Evolutionary conservation across 2,113 vertebrate genomes (phyloP).

Genomic region (Corydoras sp.): DNA sequence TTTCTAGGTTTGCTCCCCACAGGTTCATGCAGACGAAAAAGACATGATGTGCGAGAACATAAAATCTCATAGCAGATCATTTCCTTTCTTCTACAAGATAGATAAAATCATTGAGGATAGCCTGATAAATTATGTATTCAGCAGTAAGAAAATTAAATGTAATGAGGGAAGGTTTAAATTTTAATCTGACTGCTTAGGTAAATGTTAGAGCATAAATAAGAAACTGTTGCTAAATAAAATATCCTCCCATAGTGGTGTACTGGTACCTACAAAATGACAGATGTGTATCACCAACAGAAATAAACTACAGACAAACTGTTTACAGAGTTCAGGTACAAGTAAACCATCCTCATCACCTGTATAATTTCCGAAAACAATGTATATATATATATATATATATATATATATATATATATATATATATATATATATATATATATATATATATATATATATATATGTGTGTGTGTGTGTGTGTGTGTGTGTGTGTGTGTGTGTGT

Average conservation of each 20-base stretch:
- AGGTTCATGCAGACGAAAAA: slow-evolving; percentile 37
- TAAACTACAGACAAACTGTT: slow-evolving; percentile 34
- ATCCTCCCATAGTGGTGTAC: slow-evolving; percentile 5
- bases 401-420: no score
- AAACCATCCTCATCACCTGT: slow-evolving; percentile 15
- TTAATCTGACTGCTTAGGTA: slow-evolving; percentile 52
- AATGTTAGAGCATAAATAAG: slow-evolving; percentile 41
- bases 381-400: background rate
- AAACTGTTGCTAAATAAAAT: slow-evolving; percentile 50
- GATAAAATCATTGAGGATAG: slow-evolving; percentile 60
- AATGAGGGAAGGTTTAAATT: slow-evolving; percentile 57
- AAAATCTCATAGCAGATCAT: slow-evolving; percentile 51
- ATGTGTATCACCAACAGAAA: slow-evolving; percentile 17
- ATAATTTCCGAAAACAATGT: slow-evolving; percentile 14
- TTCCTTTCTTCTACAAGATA: slow-evolving; percentile 51
- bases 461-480: no score
- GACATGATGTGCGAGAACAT: slow-evolving; percentile 3
- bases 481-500: no score
- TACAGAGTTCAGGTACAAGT: slow-evolving; percentile 20
- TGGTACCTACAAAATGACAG: slow-evolving; percentile 16
- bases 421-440: no score
- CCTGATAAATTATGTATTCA: slow-evolving; percentile 68
- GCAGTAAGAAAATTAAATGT: slow-evolving; percentile 56
- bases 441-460: no score
- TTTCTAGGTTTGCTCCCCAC: slow-evolving; percentile 45